Base-by-base conservation (phyloP, 1,140 invertebrate genomes). In the Brachionus rubens region DNA sequence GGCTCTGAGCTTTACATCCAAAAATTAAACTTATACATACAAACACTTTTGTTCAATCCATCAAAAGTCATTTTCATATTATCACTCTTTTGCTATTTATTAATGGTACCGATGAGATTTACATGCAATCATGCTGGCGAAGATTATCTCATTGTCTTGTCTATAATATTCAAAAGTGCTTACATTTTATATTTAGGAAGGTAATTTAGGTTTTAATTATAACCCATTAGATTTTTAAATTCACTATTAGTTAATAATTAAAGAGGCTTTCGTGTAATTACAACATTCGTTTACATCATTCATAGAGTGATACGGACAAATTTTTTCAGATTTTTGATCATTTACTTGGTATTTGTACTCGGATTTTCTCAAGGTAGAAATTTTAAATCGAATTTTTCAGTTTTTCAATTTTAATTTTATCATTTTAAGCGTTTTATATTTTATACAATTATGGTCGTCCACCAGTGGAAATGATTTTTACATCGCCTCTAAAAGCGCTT, bases 201-300 rank as follows among this genome's bases (percentile, higher is more conserved):
- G 92, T 93, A 82, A 80, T 5, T 10, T 3, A 12, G 30, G n/a
- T 14, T 47, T 19, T 30, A 26, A 9, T 47, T n/a, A 24, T 78
- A n/a, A n/a, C n/a, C 62, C 16, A 78, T 78, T 81, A 85, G 86
- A 76, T 30, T 56, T 30, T 30, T 28, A 56, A 21, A 19, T 40
- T 43, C 12, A 43, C 43, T 72, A 26, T 40, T 40, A 9, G 9
- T 36, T 36, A 5, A 7, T 3, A 46, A 81, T 85, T 87, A 75
- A 82, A 93, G 94, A 81, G 95, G 95, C 24, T 96, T 98, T 82
- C 95, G 96, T 83, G 96, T 94, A 0, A 93, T 98, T 0, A 96
- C 96, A 0, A 95, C 96, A 7, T 98, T 98, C 88, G 95, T 98
- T 5, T 93, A 98, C 62, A 99, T 99, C 95, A 96, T 98, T 78